These are phyloP conservation scores for Boulengeromyrus knoepffleri DNA, from an alignment of 2,113 vertebrate species.

Conservation along the genomic window DNA sequence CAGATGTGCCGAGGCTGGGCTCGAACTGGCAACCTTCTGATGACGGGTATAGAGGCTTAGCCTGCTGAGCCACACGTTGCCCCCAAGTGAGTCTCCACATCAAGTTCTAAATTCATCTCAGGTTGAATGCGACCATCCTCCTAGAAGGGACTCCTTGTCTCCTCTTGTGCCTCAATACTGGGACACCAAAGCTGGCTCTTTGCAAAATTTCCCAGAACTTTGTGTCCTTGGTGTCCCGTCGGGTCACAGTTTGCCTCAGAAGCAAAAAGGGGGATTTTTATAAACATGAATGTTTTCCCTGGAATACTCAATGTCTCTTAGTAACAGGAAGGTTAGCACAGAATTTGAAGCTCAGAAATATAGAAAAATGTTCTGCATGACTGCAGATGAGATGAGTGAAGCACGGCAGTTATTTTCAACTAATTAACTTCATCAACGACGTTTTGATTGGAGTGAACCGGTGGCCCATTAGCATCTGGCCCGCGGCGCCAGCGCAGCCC, in stretches of 20 bases:
- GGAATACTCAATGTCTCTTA: neutral
- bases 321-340: neutral
- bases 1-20: neutral
- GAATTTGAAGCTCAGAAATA: neutral
- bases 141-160: neutral
- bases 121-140: neutral
- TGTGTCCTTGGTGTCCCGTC: neutral
- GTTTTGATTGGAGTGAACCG: neutral
- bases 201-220: neutral
- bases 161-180: neutral
- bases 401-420: slow-evolving; percentile 14
- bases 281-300: neutral
- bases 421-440: slow-evolving; percentile 17
- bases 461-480: slow-evolving; percentile 14
- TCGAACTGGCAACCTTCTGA: neutral
- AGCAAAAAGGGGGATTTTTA: neutral
- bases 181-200: neutral
- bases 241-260: neutral
- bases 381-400: neutral
- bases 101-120: neutral
- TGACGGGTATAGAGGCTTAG: neutral
- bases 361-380: neutral
- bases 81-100: neutral
- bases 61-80: neutral
- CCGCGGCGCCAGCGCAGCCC: slow-evolving; percentile 15